Percentiles rank a stretch among this genome's conserved stretches.
phyloP scores from a whole-genome alignment of 1,140 invertebrate genomes.

The Musca domestica region DNA sequence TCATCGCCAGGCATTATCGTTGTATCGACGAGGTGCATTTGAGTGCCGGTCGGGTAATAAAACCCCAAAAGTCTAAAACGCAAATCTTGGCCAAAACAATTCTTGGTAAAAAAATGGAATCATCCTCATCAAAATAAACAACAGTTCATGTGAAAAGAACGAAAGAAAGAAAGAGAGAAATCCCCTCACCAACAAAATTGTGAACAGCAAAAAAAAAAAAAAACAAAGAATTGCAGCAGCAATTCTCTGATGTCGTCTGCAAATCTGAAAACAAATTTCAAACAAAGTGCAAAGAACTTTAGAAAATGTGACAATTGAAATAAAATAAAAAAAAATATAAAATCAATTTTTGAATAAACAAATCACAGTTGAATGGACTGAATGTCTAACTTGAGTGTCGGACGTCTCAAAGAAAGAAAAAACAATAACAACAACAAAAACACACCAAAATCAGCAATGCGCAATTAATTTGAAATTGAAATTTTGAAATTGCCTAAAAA shows the following conservation, averaged over 20 bases:
- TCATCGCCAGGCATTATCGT: no score
- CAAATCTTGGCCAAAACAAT: not conserved
- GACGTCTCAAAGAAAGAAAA: not conserved
- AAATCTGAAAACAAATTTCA: no score
- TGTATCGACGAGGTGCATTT: no score
- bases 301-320: conserved; percentile 13
- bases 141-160: not conserved
- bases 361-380: no score
- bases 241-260: no score
- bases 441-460: conserved; percentile 1
- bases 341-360: no score
- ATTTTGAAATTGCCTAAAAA: not conserved
- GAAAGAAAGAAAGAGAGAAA: not conserved
- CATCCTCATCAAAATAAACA: no score
- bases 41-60: not conserved
- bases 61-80: not conserved
- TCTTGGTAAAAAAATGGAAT: no score
- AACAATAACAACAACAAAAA: not conserved
- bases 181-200: not conserved
- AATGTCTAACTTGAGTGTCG: no score
- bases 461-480: not conserved
- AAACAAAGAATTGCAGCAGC: no score
- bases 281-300: conserved; percentile 14
- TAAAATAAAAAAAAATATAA: no score
- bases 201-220: no score